Conservation (phyloP, 1,140 invertebrate genomes). For the Anoplolepis gracilipes region DNA sequence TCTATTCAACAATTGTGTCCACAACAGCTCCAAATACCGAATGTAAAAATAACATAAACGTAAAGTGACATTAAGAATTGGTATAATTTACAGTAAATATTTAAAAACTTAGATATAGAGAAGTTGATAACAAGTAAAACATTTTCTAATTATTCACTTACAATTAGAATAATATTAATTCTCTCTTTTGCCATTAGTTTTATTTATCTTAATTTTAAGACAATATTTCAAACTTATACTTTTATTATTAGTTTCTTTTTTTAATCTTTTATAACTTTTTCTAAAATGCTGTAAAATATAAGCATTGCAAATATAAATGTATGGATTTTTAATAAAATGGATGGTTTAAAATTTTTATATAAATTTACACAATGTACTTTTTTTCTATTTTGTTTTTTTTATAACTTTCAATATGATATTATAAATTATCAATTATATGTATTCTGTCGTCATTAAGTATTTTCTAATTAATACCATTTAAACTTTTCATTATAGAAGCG, state of each 20-base stretch:
- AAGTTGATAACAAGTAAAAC: not conserved
- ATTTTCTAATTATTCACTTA: conserved; percentile 15
- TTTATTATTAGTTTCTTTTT: not conserved
- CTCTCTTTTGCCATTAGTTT: not conserved
- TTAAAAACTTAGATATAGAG: not conserved
- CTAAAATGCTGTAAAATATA: not conserved
- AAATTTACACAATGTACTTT: not conserved
- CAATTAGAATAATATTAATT: not conserved
- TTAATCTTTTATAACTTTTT: not conserved
- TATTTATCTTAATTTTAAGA: not conserved
- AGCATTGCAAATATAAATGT: not conserved
- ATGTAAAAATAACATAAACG: not conserved
- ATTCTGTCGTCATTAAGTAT: not conserved
- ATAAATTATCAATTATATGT: not conserved
- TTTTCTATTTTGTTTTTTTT: not conserved
- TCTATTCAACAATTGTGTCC: not conserved
- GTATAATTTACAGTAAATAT: not conserved
- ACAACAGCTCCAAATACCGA: not conserved
- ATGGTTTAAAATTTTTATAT: not conserved
- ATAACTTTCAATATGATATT: not conserved
- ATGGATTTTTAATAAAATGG: too few species aligned
- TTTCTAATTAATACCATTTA: not conserved
- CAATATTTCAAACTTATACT: not conserved
- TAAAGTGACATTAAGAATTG: not conserved
- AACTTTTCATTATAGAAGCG: too few species aligned